Conservation (phyloP, 2,888 invertebrate genomes). For the Autographa pulchrina region DNA sequence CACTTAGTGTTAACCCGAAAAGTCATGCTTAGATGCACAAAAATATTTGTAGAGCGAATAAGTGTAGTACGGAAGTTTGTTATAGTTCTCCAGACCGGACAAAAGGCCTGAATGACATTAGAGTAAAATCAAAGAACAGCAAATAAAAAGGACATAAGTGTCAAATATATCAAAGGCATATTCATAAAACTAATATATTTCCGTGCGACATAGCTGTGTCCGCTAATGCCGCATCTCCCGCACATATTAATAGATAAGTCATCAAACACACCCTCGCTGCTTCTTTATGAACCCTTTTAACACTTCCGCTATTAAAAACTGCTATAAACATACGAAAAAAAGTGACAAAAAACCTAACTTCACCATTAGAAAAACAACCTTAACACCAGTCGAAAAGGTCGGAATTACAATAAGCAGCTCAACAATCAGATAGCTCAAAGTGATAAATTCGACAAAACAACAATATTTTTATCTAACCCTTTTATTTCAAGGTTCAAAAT, state of each 20-base stretch:
- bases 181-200: conserved; percentile 38
- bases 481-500: conserved; percentile 59
- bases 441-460: conserved; percentile 22
- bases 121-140: neutral
- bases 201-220: conserved; percentile 32
- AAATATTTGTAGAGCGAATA: too few species aligned
- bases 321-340: conserved; percentile 57
- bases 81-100: too few species aligned
- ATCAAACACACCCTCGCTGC: conserved; percentile 71
- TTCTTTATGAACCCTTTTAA: conserved; percentile 74
- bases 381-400: neutral
- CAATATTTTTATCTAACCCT: conserved; percentile 30
- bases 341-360: conserved; percentile 40
- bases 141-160: neutral
- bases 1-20: too few species aligned
- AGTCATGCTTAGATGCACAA: too few species aligned
- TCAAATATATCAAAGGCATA: conserved; percentile 13
- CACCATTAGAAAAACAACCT: conserved; percentile 24
- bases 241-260: conserved; percentile 58
- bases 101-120: too few species aligned
- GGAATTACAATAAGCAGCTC: neutral
- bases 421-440: conserved; percentile 20
- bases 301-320: conserved; percentile 78
- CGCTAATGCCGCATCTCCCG: conserved; percentile 46
- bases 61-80: too few species aligned